These are phyloP conservation scores for Ptiloglossa arizonensis DNA, from an alignment of 1,140 invertebrate species.

Conservation along the genomic window DNA sequence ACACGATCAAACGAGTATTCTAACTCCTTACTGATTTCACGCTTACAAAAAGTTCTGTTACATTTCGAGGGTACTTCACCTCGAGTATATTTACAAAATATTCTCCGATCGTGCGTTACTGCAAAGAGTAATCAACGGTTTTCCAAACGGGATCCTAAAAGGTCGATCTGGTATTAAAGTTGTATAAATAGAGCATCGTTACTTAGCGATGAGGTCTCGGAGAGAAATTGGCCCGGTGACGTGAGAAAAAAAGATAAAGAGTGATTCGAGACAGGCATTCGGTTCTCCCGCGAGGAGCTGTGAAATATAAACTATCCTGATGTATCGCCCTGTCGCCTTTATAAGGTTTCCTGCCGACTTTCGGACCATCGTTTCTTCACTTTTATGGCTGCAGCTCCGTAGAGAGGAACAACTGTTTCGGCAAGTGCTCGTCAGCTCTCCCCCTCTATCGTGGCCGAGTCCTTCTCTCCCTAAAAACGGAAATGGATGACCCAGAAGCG, in stretches of 20 bases:
- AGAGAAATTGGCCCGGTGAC: too few relatives aligned
- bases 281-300: background rate
- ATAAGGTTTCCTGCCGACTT: constrained; percentile 87
- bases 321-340: constrained; percentile 33
- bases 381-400: constrained; percentile 85
- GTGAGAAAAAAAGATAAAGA: background rate
- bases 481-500: constrained; percentile 80
- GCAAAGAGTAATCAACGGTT: too few relatives aligned
- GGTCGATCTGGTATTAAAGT: background rate
- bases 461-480: constrained; percentile 83
- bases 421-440: constrained; percentile 81
- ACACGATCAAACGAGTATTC: too few relatives aligned
- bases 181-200: background rate
- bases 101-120: too few relatives aligned
- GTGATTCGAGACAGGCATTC: background rate
- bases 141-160: too few relatives aligned
- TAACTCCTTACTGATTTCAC: too few relatives aligned
- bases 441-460: constrained; percentile 84
- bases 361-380: constrained; percentile 88
- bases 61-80: too few relatives aligned
- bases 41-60: too few relatives aligned
- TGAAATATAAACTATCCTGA: background rate
- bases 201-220: too few relatives aligned
- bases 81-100: too few relatives aligned
- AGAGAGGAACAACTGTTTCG: constrained; percentile 80